A percentile compares a stretch with the other conserved stretches of the same genome.
These are phyloP conservation scores for Sminthurides aquaticus DNA, from an alignment of 2,888 invertebrate genomes.

Conservation along the genomic window DNA sequence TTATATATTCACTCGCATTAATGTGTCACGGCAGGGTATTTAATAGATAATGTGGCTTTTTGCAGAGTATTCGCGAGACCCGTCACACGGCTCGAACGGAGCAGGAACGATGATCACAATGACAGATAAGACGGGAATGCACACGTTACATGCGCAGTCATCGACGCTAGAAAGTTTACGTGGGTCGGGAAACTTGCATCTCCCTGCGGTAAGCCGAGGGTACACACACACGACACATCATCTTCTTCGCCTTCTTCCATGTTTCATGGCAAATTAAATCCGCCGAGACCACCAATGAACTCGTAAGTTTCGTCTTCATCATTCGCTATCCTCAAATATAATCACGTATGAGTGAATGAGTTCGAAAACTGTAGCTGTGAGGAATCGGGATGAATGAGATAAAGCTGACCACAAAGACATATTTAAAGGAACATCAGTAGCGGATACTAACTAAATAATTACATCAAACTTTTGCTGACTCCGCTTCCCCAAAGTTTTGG, in stretches of 20 bases:
- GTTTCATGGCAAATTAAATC: slow-evolving; percentile 43
- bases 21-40: no score
- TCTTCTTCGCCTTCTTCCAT: slow-evolving; percentile 42
- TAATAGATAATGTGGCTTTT: no score
- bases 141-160: slow-evolving; percentile 31
- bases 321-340: no score
- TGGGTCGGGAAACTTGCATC: slow-evolving; percentile 44
- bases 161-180: slow-evolving; percentile 41
- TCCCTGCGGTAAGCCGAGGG: slow-evolving; percentile 42
- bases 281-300: slow-evolving; percentile 29
- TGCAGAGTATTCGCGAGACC: slow-evolving; percentile 40
- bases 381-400: no score
- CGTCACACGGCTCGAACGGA: slow-evolving; percentile 41
- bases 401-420: no score
- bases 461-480: no score
- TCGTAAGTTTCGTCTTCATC: slow-evolving; percentile 2
- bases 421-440: no score
- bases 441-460: no score
- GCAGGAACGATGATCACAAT: slow-evolving; percentile 41
- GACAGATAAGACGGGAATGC: slow-evolving; percentile 40
- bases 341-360: no score
- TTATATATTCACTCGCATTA: no score
- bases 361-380: no score
- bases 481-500: no score
- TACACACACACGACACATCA: slow-evolving; percentile 29